Conservation (phyloP, 2,797 vertebrate species). For the Microctenopoma steveboyesi region DNA sequence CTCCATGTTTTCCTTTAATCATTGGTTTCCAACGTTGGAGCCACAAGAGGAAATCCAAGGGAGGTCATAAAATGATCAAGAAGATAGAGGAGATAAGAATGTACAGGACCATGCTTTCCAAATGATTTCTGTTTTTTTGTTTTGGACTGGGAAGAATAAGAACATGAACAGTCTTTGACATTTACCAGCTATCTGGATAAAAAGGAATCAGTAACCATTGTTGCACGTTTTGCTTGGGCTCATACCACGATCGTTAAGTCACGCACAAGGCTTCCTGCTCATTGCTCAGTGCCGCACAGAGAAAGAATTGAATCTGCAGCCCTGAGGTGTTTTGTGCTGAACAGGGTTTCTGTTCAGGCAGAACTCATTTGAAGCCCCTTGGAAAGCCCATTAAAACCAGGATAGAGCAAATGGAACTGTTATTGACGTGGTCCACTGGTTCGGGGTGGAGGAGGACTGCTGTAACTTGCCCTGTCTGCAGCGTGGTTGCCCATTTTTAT, state of each 20-base stretch:
- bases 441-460: conserved; percentile 9
- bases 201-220: background rate
- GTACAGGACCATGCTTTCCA: background rate
- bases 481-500: conserved; percentile 46
- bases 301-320: conserved; percentile 47
- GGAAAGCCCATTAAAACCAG: conserved; percentile 74
- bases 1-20: conserved; percentile 6
- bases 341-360: conserved; percentile 58
- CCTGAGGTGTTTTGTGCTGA: conserved; percentile 57
- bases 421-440: conserved; percentile 53
- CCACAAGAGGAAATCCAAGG: background rate
- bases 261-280: background rate
- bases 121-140: too few relatives aligned
- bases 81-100: background rate
- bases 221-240: background rate
- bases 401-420: conserved; percentile 65
- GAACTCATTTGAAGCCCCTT: conserved; percentile 81
- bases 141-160: too few relatives aligned
- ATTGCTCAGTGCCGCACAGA: conserved; percentile 26
- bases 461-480: conserved; percentile 14
- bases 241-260: background rate
- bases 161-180: too few relatives aligned
- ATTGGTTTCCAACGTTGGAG: background rate
- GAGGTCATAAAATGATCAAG: conserved; percentile 1
- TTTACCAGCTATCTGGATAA: too few relatives aligned